phyloP scores from a whole-genome alignment of 53 echinoderm and acorn worm species.

The Astropecten irregularis region DNA sequence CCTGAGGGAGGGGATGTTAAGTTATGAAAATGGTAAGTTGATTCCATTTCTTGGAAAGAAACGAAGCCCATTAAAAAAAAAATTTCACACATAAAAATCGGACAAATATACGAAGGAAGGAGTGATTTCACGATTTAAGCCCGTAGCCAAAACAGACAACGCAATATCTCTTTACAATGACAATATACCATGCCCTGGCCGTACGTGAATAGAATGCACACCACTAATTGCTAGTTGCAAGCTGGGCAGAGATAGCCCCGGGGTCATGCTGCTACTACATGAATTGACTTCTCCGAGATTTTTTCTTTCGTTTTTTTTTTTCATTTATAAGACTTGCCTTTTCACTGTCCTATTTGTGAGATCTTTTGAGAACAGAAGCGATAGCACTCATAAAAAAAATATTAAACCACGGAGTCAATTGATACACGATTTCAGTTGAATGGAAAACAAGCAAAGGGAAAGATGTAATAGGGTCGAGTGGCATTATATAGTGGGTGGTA shows the following conservation, averaged over 20 bases:
- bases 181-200: constrained; percentile 9
- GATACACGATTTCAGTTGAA: too few relatives aligned
- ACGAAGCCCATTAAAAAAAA: too few relatives aligned
- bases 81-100: not conserved
- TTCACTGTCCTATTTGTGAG: constrained; percentile 15
- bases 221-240: constrained; percentile 38
- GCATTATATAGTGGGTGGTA: too few relatives aligned
- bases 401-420: too few relatives aligned
- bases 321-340: constrained; percentile 13
- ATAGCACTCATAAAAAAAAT: constrained; percentile 21
- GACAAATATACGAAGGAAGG: constrained; percentile 1
- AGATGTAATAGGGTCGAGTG: too few relatives aligned
- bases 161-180: constrained; percentile 53
- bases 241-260: constrained; percentile 10
- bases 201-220: constrained; percentile 46
- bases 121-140: constrained; percentile 52
- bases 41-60: not conserved
- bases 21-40: constrained; percentile 18
- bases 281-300: constrained; percentile 47
- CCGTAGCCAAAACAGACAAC: constrained; percentile 47
- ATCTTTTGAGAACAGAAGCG: not conserved
- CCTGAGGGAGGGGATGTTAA: too few relatives aligned
- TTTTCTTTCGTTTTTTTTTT: too few relatives aligned
- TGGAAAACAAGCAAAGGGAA: too few relatives aligned
- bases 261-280: constrained; percentile 31